These are phyloP conservation scores for Lordiphosa collinella DNA, from an alignment of 1,140 invertebrate genomes.

Conservation along the genomic window DNA sequence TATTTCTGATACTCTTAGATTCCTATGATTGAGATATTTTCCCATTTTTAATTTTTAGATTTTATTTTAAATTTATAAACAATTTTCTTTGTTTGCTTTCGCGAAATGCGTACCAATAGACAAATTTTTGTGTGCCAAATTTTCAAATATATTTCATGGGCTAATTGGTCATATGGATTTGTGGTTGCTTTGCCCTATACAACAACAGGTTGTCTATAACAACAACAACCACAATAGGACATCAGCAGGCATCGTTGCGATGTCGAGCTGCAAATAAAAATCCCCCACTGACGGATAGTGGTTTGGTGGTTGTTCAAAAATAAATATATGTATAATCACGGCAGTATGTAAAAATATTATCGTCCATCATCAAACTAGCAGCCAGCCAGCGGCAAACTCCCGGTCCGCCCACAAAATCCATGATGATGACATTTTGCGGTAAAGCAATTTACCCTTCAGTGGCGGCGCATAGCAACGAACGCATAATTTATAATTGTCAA, in stretches of 20 bases:
- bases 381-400: not conserved
- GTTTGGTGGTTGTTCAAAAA: not conserved
- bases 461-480: constrained; percentile 41
- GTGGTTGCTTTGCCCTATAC: constrained; percentile 20
- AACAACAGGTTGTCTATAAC: constrained; percentile 44
- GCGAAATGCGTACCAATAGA: too few species aligned
- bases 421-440: constrained; percentile 63
- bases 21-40: too few species aligned
- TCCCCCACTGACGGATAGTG: too few species aligned
- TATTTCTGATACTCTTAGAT: too few species aligned
- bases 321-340: not conserved
- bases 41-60: too few species aligned
- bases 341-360: constrained; percentile 3
- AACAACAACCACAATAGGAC: too few species aligned
- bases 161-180: constrained; percentile 59
- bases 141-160: too few species aligned
- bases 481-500: constrained; percentile 77
- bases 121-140: too few species aligned
- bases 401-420: not conserved
- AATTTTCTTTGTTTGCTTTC: too few species aligned
- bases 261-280: too few species aligned
- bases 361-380: too few species aligned
- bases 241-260: constrained; percentile 12
- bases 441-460: constrained; percentile 56
- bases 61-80: too few species aligned